These are phyloP conservation scores for Drosophila ambigua DNA, from an alignment of 1,140 invertebrate species.

Conservation along the genomic window DNA sequence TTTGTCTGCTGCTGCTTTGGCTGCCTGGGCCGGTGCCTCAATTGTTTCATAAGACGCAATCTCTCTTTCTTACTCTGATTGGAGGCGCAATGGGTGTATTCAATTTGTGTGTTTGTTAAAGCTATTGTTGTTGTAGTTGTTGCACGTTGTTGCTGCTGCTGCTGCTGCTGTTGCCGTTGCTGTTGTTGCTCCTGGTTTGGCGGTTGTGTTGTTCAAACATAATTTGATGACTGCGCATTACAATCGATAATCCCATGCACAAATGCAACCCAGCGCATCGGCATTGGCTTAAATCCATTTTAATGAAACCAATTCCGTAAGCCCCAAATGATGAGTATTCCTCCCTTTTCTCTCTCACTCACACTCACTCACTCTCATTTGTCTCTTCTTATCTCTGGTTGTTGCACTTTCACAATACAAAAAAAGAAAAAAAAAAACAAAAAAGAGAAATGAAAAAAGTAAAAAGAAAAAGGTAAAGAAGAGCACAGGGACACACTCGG, in stretches of 20 bases:
- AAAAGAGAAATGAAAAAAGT: neutral
- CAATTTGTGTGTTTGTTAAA: conserved; percentile 17
- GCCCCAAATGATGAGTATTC: conserved; percentile 64
- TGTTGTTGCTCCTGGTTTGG: conserved; percentile 48
- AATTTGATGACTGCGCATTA: conserved; percentile 80
- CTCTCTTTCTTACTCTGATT: conserved; percentile 10
- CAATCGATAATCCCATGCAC: conserved; percentile 79
- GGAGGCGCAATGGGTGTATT: conserved; percentile 7
- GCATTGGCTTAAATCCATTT: conserved; percentile 78
- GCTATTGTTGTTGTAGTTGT: conserved; percentile 36
- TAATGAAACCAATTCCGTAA: conserved; percentile 74
- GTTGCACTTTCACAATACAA: conserved; percentile 46
- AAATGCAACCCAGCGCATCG: conserved; percentile 73
- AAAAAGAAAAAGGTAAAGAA: conserved; percentile 1
- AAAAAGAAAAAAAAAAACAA: conserved; percentile 21
- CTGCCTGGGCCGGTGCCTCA: conserved; percentile 65
- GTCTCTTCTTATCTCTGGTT: conserved; percentile 21
- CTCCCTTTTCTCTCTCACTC: neutral
- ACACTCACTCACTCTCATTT: conserved; percentile 5
- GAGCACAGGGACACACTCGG: conserved; percentile 7
- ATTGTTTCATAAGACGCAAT: conserved; percentile 76
- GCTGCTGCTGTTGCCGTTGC: conserved; percentile 34
- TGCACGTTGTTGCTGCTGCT: conserved; percentile 48
- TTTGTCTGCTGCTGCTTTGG: conserved; percentile 43
- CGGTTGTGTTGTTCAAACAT: conserved; percentile 53